Evolutionary conservation across 2,797 vertebrate genomes (phyloP).

Genomic region (Myiothlypis chrysogaster): DNA sequence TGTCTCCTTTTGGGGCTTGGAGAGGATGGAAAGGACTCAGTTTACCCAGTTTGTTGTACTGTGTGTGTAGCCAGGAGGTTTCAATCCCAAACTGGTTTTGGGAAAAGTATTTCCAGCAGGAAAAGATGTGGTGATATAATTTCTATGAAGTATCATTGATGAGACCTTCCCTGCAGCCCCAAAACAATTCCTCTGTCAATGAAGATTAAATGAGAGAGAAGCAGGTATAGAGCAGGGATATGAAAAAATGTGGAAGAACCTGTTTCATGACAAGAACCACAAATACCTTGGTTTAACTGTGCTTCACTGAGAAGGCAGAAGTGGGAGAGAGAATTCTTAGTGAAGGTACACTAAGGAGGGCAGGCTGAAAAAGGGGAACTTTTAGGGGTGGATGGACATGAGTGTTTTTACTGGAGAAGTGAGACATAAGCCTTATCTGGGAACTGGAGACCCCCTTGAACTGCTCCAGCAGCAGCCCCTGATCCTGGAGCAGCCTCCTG

Average conservation of each 20-base stretch:
- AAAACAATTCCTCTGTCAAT: neutral
- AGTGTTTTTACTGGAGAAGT: neutral
- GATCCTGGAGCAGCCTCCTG: neutral
- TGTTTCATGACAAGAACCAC: neutral
- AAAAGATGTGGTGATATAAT: neutral
- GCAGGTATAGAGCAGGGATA: neutral
- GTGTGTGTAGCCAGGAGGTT: neutral
- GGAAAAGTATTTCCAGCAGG: neutral
- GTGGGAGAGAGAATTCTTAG: neutral
- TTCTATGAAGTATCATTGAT: neutral
- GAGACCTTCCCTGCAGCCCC: neutral
- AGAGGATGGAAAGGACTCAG: neutral
- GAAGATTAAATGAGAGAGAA: neutral
- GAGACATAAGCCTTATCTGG: neutral
- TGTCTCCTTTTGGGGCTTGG: neutral
- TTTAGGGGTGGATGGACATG: neutral
- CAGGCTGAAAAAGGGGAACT: neutral
- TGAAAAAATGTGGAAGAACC: slow-evolving; percentile 35
- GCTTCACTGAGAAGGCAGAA: neutral
- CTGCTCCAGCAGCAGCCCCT: neutral
- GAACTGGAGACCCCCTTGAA: neutral
- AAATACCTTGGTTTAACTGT: neutral
- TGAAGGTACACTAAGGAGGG: neutral
- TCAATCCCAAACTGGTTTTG: neutral
- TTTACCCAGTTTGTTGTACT: neutral